Base-by-base conservation (phyloP, 2,797 vertebrate species). In the Melanitta fusca region DNA sequence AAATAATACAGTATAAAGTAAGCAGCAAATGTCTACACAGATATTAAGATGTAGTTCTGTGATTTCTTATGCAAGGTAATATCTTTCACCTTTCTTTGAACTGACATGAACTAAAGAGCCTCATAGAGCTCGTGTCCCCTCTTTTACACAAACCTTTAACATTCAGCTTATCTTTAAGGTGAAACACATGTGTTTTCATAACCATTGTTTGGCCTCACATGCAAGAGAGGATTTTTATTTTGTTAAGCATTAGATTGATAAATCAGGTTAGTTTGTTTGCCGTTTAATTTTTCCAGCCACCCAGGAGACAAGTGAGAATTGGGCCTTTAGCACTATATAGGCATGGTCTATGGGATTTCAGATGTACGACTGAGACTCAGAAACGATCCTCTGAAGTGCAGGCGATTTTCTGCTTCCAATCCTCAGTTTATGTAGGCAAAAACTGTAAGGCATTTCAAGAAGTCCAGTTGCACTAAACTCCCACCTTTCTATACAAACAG, bases 11-110 rank as follows among this genome's bases (percentile, higher is more conserved):
- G 24, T 73, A 39, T 75, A 75, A 89, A 74, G 73, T 62, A 57
- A 86, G 21, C 51, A 81, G 58, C 43, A 84, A 41, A 30, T 81
- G 6, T 75, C 82, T 83, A 62, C 58, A 68, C 5, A 80, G 69
- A 14, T 49, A 53, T 30, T 41, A 79, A 75, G 58, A 81, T 17
- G 66, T 0, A 3, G 32, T 65, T 88, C 39, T 41, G 54, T 88
- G 62, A 57, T 45, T 81, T 71, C 25, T 68, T 82, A 53, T 70
- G 32, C 25, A 70, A 49, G 56, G 51, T 43, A 62, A 5, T 49
- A 66, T 64, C 51, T 91, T 93, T 89, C 41, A 89, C 15, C n/a
- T 89, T 88, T 80, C 20, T 91, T 80, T 92, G 75, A 94, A 36
- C 10, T 47, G 32, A 49, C 14, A 34, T 12, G 32, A 39, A 43